Evolutionary conservation across 2,888 invertebrate genomes (phyloP), one percentile per base, ranked within the genome.

Genomic region (Rhingia campestris): DNA sequence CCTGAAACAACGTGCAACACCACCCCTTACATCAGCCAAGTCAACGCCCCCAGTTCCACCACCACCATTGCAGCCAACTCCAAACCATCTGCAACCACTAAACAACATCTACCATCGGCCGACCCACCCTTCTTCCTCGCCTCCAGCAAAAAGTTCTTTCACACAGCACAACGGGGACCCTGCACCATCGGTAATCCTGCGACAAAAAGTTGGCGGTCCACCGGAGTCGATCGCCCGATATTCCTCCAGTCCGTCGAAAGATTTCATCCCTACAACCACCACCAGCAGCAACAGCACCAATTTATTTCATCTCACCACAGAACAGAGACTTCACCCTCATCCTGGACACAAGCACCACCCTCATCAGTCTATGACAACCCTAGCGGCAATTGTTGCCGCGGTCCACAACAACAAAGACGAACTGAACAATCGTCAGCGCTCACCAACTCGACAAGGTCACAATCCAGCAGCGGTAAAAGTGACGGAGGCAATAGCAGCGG

Each of bases 1-100:
- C 90, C 94, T 97, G 92, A 97, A 97, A 92, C 95, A 96, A 90
- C 94, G 95, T 94, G 93, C 94, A 93, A 93, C 94, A 91, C 92
- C 94, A 92, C 91, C 93, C 92, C 90, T 88, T 88, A 88, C 87
- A 87, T 89, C 86, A 91, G 35, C 58, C 86, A 82, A 59, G 69
- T 86, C 87, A 59, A 61, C 87, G 33, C 47, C 66, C 12, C 61
- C 87, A 73, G 53, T 59, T n/a, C 53, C 76, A 32, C 49, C 77
- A 45, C 41, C 70, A 64, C 9, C 81, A 54, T 54, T 59, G 58
- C 73, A 73, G 41, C 47, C 70, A 63, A 56, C 47, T n/a, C 22
- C n/a, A 22, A 56, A 54, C 14, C 67, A 75, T 4, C 22, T 63
- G 9, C 54, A 51, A 6, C 33, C 58, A 7, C 49, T 58, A 77